phyloP scores from a whole-genome alignment of 1,140 invertebrate species.

The Lethrus apterus region DNA sequence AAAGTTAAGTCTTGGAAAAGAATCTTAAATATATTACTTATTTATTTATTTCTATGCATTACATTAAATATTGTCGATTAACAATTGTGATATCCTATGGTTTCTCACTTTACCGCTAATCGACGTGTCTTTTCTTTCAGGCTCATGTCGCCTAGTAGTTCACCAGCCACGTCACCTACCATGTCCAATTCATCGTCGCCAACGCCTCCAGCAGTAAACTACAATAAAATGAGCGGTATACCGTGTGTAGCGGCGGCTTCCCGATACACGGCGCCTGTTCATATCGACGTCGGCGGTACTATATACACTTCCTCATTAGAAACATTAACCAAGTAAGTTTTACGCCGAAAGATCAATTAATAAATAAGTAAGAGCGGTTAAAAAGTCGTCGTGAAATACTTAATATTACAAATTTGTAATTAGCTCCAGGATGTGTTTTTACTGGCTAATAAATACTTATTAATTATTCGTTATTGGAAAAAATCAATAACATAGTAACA shows the following conservation, averaged over 20 bases:
- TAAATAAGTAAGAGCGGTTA: too few relatives aligned
- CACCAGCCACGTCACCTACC: conserved; percentile 59
- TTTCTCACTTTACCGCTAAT: too few relatives aligned
- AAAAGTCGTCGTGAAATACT: too few relatives aligned
- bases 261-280: conserved; percentile 88
- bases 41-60: neutral
- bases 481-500: too few relatives aligned
- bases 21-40: neutral
- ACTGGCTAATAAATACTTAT: too few relatives aligned
- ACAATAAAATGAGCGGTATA: conserved; percentile 73
- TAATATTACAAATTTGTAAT: too few relatives aligned
- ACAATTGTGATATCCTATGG: too few relatives aligned
- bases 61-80: neutral
- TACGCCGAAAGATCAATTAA: too few relatives aligned
- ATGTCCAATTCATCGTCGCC: conserved; percentile 61
- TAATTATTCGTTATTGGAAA: too few relatives aligned
- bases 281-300: conserved; percentile 94
- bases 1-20: neutral
- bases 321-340: conserved; percentile 86
- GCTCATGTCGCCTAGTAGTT: conserved; percentile 57
- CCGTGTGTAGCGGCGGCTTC: conserved; percentile 88
- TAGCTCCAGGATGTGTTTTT: too few relatives aligned
- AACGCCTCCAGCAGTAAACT: conserved; percentile 46
- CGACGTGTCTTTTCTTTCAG: conserved; percentile 43
- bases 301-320: conserved; percentile 95